Evolutionary conservation across 2,888 invertebrate species (phyloP), one percentile per base, ranked within the genome.

Genomic region (Tigriopus californicus): DNA sequence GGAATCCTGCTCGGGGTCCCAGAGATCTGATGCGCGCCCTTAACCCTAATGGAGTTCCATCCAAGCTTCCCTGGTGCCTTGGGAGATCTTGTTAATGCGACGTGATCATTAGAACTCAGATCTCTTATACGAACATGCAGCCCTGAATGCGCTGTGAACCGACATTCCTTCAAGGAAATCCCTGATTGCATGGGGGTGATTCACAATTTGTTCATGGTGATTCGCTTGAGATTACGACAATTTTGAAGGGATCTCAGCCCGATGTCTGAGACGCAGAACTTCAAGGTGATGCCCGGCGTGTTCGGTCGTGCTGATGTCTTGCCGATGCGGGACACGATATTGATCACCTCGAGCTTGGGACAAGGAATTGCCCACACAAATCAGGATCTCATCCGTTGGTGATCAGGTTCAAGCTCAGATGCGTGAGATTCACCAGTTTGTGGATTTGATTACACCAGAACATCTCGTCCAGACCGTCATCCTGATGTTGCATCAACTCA

Each of bases 371-470:
- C 56, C 56, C 15, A 56, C 22, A 4, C 42, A n/a, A 4, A 41
- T 12, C 1, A 56, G 56, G n/a, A 56, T 56, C 24, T 56, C 56
- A 22, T 56, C 56, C 12, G 56, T 56, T 12, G n/a, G 56, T 46
- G 46, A 56, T 56, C 18, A 56, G 15, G 5, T 56, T 56, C 12
- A 56, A 22, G 22, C 24, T 41, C 13, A 56, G 22, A 13, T 41
- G n/a, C 11, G 46, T 33, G 13, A 56, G 56, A 33, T 56, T 56
- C n/a, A 42, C 22, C 15, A 56, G 44, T 4, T 46, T 42, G 25
- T 20, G 25, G 18, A 56, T 42, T n/a, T 56, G 56, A 12, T 13
- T 20, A n/a, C 56, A 56, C 56, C 56, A 56, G n/a, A 56, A 56
- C n/a, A 56, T 25, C 13, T 56, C 56, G 15, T 56, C 56, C 33